Conservation (phyloP, 2,888 invertebrate genomes). For the Amiota communis region DNA sequence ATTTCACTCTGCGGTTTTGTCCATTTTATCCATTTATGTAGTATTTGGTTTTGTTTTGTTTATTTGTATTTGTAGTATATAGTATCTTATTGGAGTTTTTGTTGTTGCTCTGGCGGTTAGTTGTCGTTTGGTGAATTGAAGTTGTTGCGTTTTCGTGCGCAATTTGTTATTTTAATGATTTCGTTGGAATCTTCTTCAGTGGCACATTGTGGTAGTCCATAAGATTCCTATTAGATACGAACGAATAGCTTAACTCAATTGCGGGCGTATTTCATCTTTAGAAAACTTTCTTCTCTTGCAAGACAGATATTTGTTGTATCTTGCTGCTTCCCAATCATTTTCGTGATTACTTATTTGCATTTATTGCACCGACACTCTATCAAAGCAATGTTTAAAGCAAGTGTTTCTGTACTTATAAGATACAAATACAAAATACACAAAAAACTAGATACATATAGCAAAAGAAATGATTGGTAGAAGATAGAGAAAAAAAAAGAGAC, state of each 20-base stretch:
- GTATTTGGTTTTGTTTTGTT: background rate
- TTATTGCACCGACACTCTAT: slow-evolving; percentile 29
- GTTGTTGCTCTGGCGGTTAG: background rate
- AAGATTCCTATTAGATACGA: background rate
- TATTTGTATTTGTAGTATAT: slow-evolving; percentile 21
- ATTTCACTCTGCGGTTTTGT: slow-evolving; percentile 48
- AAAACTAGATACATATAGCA: background rate
- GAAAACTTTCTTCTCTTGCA: slow-evolving; percentile 21
- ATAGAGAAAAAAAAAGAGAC: background rate
- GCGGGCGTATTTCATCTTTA: slow-evolving; percentile 45
- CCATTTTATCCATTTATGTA: slow-evolving; percentile 45
- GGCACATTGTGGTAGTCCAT: slow-evolving; percentile 1
- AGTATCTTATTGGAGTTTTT: slow-evolving; percentile 17
- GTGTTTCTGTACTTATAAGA: slow-evolving; percentile 9
- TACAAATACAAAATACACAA: background rate
- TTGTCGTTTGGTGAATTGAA: slow-evolving; percentile 5
- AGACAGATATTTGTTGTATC: slow-evolving; percentile 31
- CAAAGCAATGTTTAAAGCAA: slow-evolving; percentile 14
- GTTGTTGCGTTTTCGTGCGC: slow-evolving; percentile 55
- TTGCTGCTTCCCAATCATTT: slow-evolving; percentile 38
- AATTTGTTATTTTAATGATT: slow-evolving; percentile 66
- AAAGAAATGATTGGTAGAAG: background rate
- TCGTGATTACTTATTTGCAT: slow-evolving; percentile 30
- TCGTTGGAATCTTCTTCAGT: slow-evolving; percentile 57
- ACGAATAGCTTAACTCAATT: slow-evolving; percentile 1